Percentiles rank a stretch among this genome's conserved stretches.
phyloP scores from a whole-genome alignment of 2,113 vertebrate species.

The Hymenochirus boettgeri region DNA sequence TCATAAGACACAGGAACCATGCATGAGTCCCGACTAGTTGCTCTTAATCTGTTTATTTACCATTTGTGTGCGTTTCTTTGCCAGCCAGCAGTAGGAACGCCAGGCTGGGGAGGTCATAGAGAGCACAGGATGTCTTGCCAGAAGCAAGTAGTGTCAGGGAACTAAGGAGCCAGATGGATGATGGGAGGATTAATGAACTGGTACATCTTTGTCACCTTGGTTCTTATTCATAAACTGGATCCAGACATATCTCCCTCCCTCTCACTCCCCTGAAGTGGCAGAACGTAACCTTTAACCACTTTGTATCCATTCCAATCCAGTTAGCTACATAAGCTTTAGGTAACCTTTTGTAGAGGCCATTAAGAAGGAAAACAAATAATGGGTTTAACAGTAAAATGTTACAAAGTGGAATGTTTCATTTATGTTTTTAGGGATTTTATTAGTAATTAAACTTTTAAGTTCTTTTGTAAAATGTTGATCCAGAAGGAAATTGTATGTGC shows the following conservation, averaged over 20 bases:
- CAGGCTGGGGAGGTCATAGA: constrained; percentile 28
- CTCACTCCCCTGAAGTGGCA: constrained; percentile 4
- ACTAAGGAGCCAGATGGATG: constrained; percentile 28
- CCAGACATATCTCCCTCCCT: constrained; percentile 2
- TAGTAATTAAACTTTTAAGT: no score
- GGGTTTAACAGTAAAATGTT: neutral
- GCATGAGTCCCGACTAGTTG: neutral
- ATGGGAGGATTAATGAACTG: constrained; percentile 31
- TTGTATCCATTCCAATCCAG: neutral
- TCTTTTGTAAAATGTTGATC: neutral
- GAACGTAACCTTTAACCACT: neutral
- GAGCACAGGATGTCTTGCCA: constrained; percentile 29
- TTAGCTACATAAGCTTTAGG: neutral
- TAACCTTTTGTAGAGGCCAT: neutral
- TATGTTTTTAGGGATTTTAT: no score
- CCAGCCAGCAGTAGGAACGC: constrained; percentile 5
- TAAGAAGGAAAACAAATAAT: neutral
- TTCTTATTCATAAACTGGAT: constrained; percentile 36
- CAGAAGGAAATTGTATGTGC: neutral
- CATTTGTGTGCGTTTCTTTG: no score
- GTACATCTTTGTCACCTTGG: constrained; percentile 29
- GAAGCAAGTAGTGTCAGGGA: constrained; percentile 28
- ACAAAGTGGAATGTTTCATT: no score
- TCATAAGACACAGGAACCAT: neutral
- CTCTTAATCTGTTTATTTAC: neutral